Evolutionary conservation across 2,888 invertebrate genomes (phyloP).

Genomic region (Acleris emargana): DNA sequence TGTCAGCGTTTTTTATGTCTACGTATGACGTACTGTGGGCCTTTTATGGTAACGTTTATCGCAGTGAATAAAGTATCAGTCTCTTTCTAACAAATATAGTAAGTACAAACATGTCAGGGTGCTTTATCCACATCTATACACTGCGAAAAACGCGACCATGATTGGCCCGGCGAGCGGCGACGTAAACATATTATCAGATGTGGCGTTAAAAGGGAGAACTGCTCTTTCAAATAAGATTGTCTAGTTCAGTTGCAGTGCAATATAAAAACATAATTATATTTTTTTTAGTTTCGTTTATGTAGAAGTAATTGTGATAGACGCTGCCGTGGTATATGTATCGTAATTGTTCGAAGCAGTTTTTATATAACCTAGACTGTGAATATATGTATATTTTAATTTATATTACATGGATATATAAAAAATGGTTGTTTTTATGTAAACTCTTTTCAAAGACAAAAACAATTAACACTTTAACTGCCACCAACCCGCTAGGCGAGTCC

Average conservation of each 20-base stretch:
- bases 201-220: too few species aligned
- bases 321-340: conserved; percentile 12
- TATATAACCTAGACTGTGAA: conserved; percentile 29
- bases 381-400: conserved; percentile 23
- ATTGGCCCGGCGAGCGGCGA: background rate
- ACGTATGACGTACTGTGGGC: too few species aligned
- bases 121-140: background rate
- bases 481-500: too few species aligned
- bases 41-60: background rate
- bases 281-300: conserved; percentile 1
- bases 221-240: too few species aligned
- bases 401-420: conserved; percentile 18
- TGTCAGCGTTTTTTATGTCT: too few species aligned
- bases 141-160: background rate
- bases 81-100: too few species aligned
- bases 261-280: conserved; percentile 4
- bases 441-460: background rate
- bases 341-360: conserved; percentile 25
- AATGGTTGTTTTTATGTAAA: conserved; percentile 4
- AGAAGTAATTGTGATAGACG: conserved; percentile 26
- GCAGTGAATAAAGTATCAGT: too few species aligned
- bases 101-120: background rate
- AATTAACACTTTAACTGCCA: too few species aligned
- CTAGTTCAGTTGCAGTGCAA: conserved; percentile 6
- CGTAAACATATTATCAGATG: too few species aligned